These are phyloP conservation scores for Agelas oroides DNA, from an alignment of 37 sponge, comb jelly and placozoan species.

Conservation along the genomic window DNA sequence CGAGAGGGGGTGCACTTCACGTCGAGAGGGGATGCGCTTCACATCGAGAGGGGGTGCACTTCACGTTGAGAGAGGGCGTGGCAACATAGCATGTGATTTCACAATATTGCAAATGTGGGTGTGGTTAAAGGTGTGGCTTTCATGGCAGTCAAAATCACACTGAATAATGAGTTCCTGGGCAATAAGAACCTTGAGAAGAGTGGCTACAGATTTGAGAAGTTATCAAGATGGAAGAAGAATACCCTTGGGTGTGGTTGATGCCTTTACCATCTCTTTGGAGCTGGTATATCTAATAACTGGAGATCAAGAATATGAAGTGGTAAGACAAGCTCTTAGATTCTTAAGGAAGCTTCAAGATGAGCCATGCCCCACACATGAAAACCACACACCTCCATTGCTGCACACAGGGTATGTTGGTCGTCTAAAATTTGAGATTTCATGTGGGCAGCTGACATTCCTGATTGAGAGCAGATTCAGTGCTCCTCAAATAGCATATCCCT, in stretches of 20 bases:
- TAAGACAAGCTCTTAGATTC: too few relatives aligned
- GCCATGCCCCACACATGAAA: too few relatives aligned
- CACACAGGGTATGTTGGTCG: conserved; percentile 6
- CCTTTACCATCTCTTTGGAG: neutral
- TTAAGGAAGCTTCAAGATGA: too few relatives aligned
- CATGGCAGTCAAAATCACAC: too few relatives aligned
- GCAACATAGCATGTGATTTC: too few relatives aligned
- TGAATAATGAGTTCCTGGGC: neutral
- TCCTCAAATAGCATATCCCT: conserved; percentile 52
- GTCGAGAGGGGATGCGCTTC: too few relatives aligned
- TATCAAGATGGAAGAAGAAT: conserved; percentile 21
- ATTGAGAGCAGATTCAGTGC: conserved; percentile 31
- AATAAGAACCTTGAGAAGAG: conserved; percentile 1
- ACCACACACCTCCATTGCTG: neutral
- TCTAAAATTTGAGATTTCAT: conserved; percentile 32
- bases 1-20: too few relatives aligned
- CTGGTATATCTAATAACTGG: conserved; percentile 14
- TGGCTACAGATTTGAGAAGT: neutral
- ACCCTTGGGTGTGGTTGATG: neutral
- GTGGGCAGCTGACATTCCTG: conserved; percentile 32
- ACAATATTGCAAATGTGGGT: too few relatives aligned
- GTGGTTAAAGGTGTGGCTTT: too few relatives aligned
- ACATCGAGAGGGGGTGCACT: too few relatives aligned
- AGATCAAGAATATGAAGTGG: too few relatives aligned
- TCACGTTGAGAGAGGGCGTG: too few relatives aligned